phyloP scores from a whole-genome alignment of 2,888 invertebrate species.

The Caenorhabditis sinica region DNA sequence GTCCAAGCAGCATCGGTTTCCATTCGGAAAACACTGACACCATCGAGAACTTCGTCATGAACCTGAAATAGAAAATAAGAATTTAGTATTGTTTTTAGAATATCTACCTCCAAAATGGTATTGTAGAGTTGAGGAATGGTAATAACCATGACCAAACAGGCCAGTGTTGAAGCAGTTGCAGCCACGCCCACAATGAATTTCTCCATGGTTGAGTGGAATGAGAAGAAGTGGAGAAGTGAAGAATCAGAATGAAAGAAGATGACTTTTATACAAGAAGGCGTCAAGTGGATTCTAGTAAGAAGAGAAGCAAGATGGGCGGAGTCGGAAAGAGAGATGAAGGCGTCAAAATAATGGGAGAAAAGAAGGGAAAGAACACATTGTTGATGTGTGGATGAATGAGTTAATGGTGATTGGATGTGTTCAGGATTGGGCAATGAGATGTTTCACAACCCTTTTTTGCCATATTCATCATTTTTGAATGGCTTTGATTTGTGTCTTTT shows the following conservation, averaged over 20 bases:
- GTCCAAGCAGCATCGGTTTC: slow-evolving; percentile 82
- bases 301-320: slow-evolving; percentile 18
- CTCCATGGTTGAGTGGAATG: slow-evolving; percentile 63
- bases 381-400: slow-evolving; percentile 38
- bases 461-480: background rate
- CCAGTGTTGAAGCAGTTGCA: slow-evolving; percentile 72
- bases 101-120: slow-evolving; percentile 75
- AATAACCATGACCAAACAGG: slow-evolving; percentile 77
- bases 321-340: slow-evolving; percentile 45
- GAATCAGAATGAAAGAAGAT: slow-evolving; percentile 23
- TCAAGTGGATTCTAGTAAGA: slow-evolving; percentile 39
- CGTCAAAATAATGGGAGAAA: slow-evolving; percentile 39
- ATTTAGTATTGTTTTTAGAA: background rate
- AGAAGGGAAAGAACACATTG: slow-evolving; percentile 27
- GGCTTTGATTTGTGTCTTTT: background rate
- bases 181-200: slow-evolving; percentile 75
- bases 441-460: background rate
- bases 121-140: slow-evolving; percentile 81
- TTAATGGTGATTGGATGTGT: slow-evolving; percentile 35
- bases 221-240: slow-evolving; percentile 16
- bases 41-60: slow-evolving; percentile 70
- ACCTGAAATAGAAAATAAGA: slow-evolving; percentile 35
- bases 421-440: background rate
- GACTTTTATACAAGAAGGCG: slow-evolving; percentile 57
- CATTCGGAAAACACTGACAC: slow-evolving; percentile 76